Conservation (phyloP, 1,140 invertebrate species). For the Piezodorus guildinii region DNA sequence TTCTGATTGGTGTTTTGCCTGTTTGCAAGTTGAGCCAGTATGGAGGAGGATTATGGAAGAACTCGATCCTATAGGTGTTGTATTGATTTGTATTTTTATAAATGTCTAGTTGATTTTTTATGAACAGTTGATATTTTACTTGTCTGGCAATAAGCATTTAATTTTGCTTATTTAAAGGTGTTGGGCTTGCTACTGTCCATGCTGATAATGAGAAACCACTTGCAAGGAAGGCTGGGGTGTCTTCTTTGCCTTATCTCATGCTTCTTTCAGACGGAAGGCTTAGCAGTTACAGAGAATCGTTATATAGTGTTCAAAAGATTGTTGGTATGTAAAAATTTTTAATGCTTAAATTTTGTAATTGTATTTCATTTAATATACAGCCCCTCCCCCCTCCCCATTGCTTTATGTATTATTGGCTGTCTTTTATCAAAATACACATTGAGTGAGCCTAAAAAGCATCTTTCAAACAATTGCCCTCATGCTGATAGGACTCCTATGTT, state of each 20-base stretch:
- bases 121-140: too few relatives aligned
- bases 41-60: conserved; percentile 74
- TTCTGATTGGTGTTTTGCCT: conserved; percentile 86
- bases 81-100: not conserved
- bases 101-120: too few relatives aligned
- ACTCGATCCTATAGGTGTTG: conserved; percentile 52
- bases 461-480: too few relatives aligned
- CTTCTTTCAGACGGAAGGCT: conserved; percentile 69
- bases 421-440: too few relatives aligned
- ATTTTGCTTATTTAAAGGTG: conserved; percentile 38
- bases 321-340: conserved; percentile 43
- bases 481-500: too few relatives aligned
- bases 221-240: conserved; percentile 62
- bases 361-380: too few relatives aligned
- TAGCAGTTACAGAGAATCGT: conserved; percentile 64
- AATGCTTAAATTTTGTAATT: not conserved
- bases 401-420: too few relatives aligned
- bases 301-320: conserved; percentile 64
- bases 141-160: too few relatives aligned
- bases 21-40: conserved; percentile 67
- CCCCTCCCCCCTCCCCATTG: too few relatives aligned
- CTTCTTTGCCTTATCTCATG: conserved; percentile 66
- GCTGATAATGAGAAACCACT: conserved; percentile 64
- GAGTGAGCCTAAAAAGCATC: too few relatives aligned
- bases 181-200: conserved; percentile 67